Evolutionary conservation across 2,113 vertebrate species (phyloP).

Genomic region (Ochotona princeps): DNA sequence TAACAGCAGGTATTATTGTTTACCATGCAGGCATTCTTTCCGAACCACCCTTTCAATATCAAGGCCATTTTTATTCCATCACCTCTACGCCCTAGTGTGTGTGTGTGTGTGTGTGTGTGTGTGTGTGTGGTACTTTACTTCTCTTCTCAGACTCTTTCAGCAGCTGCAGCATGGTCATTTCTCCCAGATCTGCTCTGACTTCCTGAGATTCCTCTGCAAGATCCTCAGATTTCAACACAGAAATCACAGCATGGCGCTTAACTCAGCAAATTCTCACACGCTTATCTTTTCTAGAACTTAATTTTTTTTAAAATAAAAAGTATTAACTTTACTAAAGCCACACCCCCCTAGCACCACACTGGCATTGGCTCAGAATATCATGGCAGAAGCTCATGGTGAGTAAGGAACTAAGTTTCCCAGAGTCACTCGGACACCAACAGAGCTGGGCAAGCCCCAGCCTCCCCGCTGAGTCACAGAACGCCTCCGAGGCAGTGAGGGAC

Average conservation of each 20-base stretch:
- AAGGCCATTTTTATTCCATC: neutral
- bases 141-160: neutral
- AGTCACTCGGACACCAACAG: neutral
- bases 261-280: neutral
- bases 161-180: neutral
- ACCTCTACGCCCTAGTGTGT: neutral
- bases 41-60: neutral
- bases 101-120: too few relatives aligned
- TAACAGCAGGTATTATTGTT: too few relatives aligned
- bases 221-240: neutral
- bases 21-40: neutral
- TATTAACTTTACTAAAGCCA: neutral
- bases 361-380: neutral
- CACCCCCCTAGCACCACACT: neutral
- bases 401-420: neutral
- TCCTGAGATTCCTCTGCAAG: neutral
- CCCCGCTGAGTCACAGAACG: neutral
- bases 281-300: neutral
- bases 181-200: neutral
- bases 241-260: neutral
- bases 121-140: too few relatives aligned
- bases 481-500: fast-evolving
- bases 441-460: too few relatives aligned
- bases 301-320: neutral
- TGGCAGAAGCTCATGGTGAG: neutral